Base-by-base conservation (phyloP, 2,113 vertebrate species). In the Saccopteryx leptura region DNA sequence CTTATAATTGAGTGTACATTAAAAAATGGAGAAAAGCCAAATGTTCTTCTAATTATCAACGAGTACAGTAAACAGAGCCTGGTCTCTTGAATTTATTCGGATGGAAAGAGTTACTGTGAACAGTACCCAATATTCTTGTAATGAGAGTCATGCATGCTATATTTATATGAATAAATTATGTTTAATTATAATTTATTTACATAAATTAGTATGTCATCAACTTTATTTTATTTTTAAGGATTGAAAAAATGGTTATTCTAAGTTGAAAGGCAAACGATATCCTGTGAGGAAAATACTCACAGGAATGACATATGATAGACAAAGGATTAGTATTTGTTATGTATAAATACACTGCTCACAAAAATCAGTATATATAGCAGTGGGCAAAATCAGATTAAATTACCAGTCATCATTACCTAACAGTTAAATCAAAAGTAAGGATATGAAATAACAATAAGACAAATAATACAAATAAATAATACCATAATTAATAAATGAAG, bases 1-100 rank as follows among this genome's bases (percentile, higher is more conserved):
- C 24, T 95, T 71, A 56, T 14, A 87, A 75, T 69, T n/a, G 56
- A 88, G 66, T 63, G 91, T 60, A 61, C 31, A 46, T 91, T 93
- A 33, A 95, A 88, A 93, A 88, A 48, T 26, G 52, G 31, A 68
- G 28, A 66, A 56, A 82, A 69, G 24, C 54, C 58, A 68, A 74
- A 48, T 88, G 7, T 24, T 85, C 21, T 39, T 81, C 39, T 90
- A 46, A 79, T 85, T 76, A 74, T 80, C 28, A 76, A 88, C 0
- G 69, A 72, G 15, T 63, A 60, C 26, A 79, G 82, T 78, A 78
- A 71, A 81, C 50, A 66, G 31, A 54, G 21, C 19, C 31, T 83
- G 26, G 11, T 69, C 48, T 81, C 21, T 94, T 91, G 24, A 90
- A 56, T 50, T 82, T 76, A 89, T 65, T 46, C 52, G 87, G 63